Evolutionary conservation across 2,888 invertebrate species (phyloP).

Genomic region (Cetonia aurata): DNA sequence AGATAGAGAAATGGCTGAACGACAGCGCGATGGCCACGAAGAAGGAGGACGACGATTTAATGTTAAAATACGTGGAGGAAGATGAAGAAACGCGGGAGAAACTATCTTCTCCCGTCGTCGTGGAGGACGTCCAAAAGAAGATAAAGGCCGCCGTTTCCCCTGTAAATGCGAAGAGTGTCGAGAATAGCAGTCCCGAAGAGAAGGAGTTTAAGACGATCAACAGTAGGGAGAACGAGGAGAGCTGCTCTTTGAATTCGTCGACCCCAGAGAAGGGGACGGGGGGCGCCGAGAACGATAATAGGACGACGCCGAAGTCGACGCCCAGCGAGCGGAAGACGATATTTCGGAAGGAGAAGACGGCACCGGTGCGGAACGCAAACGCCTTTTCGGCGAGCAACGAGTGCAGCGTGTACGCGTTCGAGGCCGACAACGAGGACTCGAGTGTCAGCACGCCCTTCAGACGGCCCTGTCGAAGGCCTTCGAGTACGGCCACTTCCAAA

Average conservation of each 20-base stretch:
- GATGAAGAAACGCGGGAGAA: slow-evolving; percentile 57
- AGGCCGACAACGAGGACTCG: slow-evolving; percentile 73
- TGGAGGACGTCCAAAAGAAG: neutral
- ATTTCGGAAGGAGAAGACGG: slow-evolving; percentile 70
- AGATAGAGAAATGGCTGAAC: slow-evolving; percentile 76
- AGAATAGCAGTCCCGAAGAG: slow-evolving; percentile 30
- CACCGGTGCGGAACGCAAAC: slow-evolving; percentile 66
- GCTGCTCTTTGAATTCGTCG: slow-evolving; percentile 48
- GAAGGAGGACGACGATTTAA: slow-evolving; percentile 61
- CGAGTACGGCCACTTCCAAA: slow-evolving; percentile 66
- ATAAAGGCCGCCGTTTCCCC: no score
- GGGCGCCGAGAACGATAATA: neutral
- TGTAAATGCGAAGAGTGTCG: no score
- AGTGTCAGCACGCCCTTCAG: slow-evolving; percentile 71
- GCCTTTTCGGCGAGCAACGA: slow-evolving; percentile 79
- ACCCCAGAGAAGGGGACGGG: slow-evolving; percentile 52
- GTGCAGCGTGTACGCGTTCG: slow-evolving; percentile 80
- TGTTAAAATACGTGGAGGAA: slow-evolving; percentile 61
- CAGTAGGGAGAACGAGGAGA: slow-evolving; percentile 28
- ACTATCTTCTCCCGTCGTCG: slow-evolving; percentile 48
- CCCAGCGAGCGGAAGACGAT: slow-evolving; percentile 69
- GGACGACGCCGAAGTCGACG: slow-evolving; percentile 33
- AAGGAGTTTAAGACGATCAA: slow-evolving; percentile 8
- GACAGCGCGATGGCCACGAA: slow-evolving; percentile 64
- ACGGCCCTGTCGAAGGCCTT: slow-evolving; percentile 67